Evolutionary conservation across 2,797 vertebrate genomes (phyloP), one percentile per base, ranked within the genome.

Genomic region (Enoplosus armatus): DNA sequence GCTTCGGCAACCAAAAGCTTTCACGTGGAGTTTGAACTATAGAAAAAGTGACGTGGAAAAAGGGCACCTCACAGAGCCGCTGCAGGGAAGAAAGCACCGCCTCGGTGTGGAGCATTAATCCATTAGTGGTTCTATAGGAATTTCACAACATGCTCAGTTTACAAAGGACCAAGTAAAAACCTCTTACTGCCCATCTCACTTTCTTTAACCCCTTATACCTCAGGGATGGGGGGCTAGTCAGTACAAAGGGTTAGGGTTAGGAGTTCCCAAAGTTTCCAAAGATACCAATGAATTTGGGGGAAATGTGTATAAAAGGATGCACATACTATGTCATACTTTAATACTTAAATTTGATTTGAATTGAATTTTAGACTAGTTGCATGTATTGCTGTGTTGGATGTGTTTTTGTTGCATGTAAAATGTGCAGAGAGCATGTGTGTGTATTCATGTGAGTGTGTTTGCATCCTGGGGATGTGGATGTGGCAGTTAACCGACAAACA

Each of bases 401-500:
- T 2, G 43, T 53, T 14, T 55, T 33, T 55, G n/a, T 11, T 71
- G 35, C 53, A n/a, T 14, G 9, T 5, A 15, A 39, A n/a, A 50
- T 43, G 33, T 5, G 8, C 24, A 39, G 22, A 47, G 33, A 47
- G 31, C 37, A 8, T 56, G 29, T 55, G 31, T 60, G 45, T 55
- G 69, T 24, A 6, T 45, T 16, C 33, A 14, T 75, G 54, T 59
- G 43, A 22, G 71, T 43, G 75, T 33, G 16, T 24, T 58, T 60
- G 48, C 35, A 56, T 79, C 55, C 68, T 53, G 66, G 53, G 59
- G 62, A 65, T 83, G 58, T 79, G 68, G 71, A 73, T 70, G 58
- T 71, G 35, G 37, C 27, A 1, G 2, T 55, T n/a, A 33, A 54
- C 24, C 72, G 48, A 72, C 37, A 60, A 74, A 81, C 77, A 71